phyloP scores from a whole-genome alignment of 2,113 vertebrate species.

The Lates calcarifer region DNA sequence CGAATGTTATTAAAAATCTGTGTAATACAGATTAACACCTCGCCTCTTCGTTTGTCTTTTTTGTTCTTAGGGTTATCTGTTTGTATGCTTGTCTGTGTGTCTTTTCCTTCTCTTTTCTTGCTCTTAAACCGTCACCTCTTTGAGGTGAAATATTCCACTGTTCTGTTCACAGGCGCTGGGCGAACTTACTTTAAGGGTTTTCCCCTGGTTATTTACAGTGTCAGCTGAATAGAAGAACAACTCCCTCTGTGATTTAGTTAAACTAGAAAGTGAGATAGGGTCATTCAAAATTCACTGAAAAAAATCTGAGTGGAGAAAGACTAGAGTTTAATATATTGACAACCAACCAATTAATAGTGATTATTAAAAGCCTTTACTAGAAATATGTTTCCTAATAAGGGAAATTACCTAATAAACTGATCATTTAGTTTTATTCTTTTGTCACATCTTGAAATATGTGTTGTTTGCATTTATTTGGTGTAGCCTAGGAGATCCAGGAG shows the following conservation, averaged over 20 bases:
- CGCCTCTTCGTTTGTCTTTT: slow-evolving; percentile 8
- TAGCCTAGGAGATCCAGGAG: not conserved
- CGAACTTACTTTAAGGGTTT: slow-evolving; percentile 54
- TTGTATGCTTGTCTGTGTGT: slow-evolving; percentile 16
- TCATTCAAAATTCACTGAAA: slow-evolving; percentile 7
- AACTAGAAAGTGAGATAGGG: not conserved
- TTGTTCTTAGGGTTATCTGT: slow-evolving; percentile 13
- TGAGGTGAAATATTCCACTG: slow-evolving; percentile 61
- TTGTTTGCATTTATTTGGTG: not conserved
- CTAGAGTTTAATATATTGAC: not conserved
- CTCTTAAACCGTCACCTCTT: slow-evolving; percentile 62
- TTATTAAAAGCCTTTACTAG: not conserved
- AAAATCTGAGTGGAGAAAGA: not conserved
- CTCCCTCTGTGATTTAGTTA: slow-evolving; percentile 10
- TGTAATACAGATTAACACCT: slow-evolving; percentile 2
- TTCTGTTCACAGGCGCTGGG: slow-evolving; percentile 44
- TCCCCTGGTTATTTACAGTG: slow-evolving; percentile 36
- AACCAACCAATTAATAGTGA: not conserved
- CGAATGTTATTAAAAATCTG: slow-evolving; percentile 32
- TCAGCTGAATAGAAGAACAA: slow-evolving; percentile 31
- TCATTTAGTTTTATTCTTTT: not conserved
- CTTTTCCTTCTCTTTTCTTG: slow-evolving; percentile 33
- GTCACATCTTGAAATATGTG: not conserved
- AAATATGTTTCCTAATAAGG: not conserved
- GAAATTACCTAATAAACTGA: too few relatives aligned